Conservation (phyloP, 2,113 vertebrate genomes). For the Ageneiosus marmoratus region DNA sequence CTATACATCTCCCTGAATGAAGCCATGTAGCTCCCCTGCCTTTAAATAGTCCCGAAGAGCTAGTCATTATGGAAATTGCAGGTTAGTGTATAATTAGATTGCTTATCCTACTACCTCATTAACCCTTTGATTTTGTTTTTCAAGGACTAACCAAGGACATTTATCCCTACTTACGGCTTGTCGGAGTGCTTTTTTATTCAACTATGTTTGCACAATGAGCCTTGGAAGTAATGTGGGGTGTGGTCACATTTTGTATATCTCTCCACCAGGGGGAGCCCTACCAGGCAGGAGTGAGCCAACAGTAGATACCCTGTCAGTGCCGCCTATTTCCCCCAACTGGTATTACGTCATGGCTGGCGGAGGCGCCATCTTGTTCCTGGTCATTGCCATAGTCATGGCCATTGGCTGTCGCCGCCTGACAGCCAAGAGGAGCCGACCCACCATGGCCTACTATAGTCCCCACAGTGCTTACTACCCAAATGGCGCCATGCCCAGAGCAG, state of each 20-base stretch:
- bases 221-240: constrained; percentile 23
- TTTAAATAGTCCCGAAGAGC: constrained; percentile 40
- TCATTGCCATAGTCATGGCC: constrained; percentile 92
- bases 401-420: constrained; percentile 97
- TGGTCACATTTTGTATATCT: constrained; percentile 76
- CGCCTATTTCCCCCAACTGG: constrained; percentile 98
- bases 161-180: background rate
- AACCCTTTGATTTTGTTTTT: constrained; percentile 14
- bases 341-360: constrained; percentile 98
- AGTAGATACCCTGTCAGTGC: constrained; percentile 91
- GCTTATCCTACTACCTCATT: constrained; percentile 29
- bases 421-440: constrained; percentile 97
- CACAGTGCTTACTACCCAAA: constrained; percentile 88
- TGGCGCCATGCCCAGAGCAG: constrained; percentile 73
- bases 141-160: background rate
- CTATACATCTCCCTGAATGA: constrained; percentile 28
- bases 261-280: constrained; percentile 96
- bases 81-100: background rate
- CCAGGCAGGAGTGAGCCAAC: constrained; percentile 88
- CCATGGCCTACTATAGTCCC: constrained; percentile 97
- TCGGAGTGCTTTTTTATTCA: constrained; percentile 31
- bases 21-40: background rate
- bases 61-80: background rate
- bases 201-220: constrained; percentile 45
- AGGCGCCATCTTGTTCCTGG: constrained; percentile 93